Conservation (phyloP, 2,888 invertebrate genomes). For the Tenodera sinensis region DNA sequence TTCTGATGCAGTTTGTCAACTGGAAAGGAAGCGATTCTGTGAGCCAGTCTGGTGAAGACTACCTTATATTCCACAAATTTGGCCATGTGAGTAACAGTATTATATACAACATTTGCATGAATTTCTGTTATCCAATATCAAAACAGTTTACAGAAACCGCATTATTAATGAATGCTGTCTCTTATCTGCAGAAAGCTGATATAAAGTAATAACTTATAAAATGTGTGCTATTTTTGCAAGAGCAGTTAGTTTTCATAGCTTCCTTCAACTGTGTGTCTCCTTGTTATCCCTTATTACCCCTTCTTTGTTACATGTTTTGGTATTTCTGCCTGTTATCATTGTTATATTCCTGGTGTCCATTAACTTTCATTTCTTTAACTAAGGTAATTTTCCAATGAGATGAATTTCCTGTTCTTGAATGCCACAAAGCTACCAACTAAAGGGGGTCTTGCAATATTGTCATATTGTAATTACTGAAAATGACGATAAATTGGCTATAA, state of each 20-base stretch:
- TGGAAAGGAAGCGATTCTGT: slow-evolving; percentile 79
- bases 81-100: slow-evolving; percentile 71
- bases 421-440: too few relatives aligned
- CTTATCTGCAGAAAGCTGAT: background rate
- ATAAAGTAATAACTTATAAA: too few relatives aligned
- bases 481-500: too few relatives aligned
- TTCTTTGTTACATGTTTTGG: background rate
- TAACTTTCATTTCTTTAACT: too few relatives aligned
- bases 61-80: slow-evolving; percentile 85
- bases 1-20: slow-evolving; percentile 61
- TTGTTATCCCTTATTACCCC: background rate
- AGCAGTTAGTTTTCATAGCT: background rate
- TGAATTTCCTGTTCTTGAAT: too few relatives aligned
- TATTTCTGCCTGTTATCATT: too few relatives aligned
- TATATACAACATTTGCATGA: background rate
- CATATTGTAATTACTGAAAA: too few relatives aligned
- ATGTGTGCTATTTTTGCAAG: background rate
- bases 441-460: too few relatives aligned
- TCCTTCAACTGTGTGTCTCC: background rate
- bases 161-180: background rate
- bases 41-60: slow-evolving; percentile 83
- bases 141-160: background rate
- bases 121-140: background rate
- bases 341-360: too few relatives aligned
- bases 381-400: too few relatives aligned